Conservation (phyloP, 2,113 vertebrate genomes). For the Catharus minimus region DNA sequence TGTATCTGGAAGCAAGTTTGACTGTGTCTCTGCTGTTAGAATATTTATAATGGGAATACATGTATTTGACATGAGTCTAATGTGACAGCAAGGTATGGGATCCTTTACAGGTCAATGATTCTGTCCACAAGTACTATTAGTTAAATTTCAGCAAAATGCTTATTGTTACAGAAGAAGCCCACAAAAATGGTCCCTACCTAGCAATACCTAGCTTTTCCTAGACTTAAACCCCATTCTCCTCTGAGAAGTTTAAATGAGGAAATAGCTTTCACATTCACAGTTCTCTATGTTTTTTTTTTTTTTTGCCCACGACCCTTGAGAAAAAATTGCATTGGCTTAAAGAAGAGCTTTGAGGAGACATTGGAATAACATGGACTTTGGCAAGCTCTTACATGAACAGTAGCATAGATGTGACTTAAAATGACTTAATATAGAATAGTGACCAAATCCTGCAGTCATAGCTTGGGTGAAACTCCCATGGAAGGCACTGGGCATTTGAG, state of each 20-base stretch:
- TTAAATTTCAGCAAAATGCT: neutral
- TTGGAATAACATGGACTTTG: neutral
- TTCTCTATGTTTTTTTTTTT: neutral
- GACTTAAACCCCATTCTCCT: neutral
- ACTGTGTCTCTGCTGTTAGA: neutral
- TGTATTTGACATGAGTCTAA: neutral
- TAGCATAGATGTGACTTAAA: neutral
- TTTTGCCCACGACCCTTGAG: neutral
- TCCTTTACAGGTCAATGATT: neutral
- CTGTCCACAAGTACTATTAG: neutral
- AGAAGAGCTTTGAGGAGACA: neutral
- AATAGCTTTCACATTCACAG: neutral
- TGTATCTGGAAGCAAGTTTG: neutral
- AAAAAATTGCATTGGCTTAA: neutral
- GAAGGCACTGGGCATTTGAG: neutral
- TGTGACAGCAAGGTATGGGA: neutral
- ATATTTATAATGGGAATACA: neutral
- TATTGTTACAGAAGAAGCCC: neutral
- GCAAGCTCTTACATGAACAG: neutral
- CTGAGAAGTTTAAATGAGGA: neutral
- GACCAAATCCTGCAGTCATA: neutral
- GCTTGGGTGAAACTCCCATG: neutral
- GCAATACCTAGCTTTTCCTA: accelerated
- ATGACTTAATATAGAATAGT: neutral
- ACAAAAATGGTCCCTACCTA: neutral